Evolutionary conservation across 53 echinoderm and acorn worm species (phyloP).

Genomic region (Henricia sp.): DNA sequence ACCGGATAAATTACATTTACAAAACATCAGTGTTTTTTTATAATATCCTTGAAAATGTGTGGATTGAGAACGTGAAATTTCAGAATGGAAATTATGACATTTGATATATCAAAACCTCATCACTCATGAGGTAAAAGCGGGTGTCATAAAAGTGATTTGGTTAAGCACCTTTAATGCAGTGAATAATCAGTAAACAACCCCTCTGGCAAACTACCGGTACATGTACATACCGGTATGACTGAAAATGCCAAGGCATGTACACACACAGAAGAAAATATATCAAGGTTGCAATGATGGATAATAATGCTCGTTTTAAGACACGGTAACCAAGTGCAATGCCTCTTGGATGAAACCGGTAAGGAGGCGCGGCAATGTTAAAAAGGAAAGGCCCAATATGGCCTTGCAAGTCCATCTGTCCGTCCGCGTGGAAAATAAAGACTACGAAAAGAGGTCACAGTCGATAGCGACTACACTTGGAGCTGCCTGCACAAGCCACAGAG

Average conservation of each 20-base stretch:
- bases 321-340: neutral
- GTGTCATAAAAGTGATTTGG: too few species aligned
- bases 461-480: neutral
- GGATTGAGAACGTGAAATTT: too few species aligned
- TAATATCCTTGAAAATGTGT: too few species aligned
- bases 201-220: conserved; percentile 29
- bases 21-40: too few species aligned
- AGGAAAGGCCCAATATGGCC: neutral
- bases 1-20: too few species aligned
- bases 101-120: too few species aligned
- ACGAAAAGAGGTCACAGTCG: neutral
- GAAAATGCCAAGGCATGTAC: too few species aligned
- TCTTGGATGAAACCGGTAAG: neutral
- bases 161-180: neutral
- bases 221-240: too few species aligned
- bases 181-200: conserved; percentile 2
- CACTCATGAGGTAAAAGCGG: too few species aligned
- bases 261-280: conserved; percentile 22
- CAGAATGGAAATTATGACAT: too few species aligned
- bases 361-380: neutral
- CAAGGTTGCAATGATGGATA: conserved; percentile 26
- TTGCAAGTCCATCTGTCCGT: neutral
- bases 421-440: neutral
- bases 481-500: neutral
- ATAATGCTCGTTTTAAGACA: conserved; percentile 39